A percentile compares a stretch with the other conserved stretches of the same genome.
Conservation (phyloP, 2,113 vertebrate genomes). For the Lepus timidus region DNA sequence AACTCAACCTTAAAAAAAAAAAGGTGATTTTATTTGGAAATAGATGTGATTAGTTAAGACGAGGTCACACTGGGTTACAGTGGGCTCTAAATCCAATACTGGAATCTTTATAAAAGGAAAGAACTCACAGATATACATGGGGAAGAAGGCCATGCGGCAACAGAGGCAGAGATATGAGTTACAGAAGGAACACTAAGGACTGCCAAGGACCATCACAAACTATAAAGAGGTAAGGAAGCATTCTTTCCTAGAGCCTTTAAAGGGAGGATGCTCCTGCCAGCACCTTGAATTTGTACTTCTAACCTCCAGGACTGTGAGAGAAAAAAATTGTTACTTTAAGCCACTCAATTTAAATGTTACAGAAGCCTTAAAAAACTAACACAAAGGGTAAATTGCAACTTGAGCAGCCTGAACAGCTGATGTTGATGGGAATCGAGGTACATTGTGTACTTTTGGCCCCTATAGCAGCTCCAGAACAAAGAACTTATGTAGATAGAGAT, state of each 20-base stretch:
- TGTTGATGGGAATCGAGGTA: background rate
- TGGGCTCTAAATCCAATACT: background rate
- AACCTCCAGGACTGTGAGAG: background rate
- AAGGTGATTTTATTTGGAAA: background rate
- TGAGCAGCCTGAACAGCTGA: background rate
- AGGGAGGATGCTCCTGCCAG: background rate
- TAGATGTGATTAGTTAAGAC: background rate
- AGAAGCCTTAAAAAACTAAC: slow-evolving; percentile 9
- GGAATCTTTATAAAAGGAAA: background rate
- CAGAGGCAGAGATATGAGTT: background rate
- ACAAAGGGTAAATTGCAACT: background rate
- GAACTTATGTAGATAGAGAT: background rate
- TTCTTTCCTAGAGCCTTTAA: background rate
- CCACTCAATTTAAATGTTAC: background rate
- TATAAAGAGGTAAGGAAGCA: background rate
- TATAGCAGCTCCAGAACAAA: slow-evolving; percentile 14
- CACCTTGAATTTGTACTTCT: background rate
- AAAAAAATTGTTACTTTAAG: background rate
- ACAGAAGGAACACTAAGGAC: background rate
- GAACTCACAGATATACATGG: background rate
- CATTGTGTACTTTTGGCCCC: background rate
- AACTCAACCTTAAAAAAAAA: no score
- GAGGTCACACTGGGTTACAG: background rate
- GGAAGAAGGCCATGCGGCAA: background rate
- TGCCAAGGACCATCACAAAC: background rate